phyloP scores from a whole-genome alignment of 2,113 vertebrate species.

The Ailurus styani region DNA sequence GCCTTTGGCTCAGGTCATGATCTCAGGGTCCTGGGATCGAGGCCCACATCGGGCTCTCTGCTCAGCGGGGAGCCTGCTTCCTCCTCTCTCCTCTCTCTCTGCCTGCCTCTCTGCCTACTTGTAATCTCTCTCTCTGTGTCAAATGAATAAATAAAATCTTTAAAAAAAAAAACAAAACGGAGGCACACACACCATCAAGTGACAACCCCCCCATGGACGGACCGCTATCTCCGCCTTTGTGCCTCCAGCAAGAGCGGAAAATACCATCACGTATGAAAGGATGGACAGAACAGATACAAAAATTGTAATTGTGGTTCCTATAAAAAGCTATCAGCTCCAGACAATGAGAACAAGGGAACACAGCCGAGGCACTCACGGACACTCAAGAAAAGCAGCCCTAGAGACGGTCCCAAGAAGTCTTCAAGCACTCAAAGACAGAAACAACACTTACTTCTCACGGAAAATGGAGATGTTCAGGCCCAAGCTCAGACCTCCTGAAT shows the following conservation, averaged over 20 bases:
- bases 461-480: background rate
- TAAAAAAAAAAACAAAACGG: no score
- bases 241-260: background rate
- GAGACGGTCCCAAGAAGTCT: background rate
- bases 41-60: no score
- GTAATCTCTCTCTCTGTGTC: no score
- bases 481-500: background rate
- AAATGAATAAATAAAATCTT: no score
- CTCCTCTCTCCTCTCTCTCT: no score
- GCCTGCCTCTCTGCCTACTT: no score
- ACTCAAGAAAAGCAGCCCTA: background rate
- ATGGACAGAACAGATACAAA: rapidly evolving
- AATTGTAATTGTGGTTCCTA: rapidly evolving
- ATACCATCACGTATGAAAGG: rapidly evolving
- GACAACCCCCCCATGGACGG: rapidly evolving
- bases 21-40: no score
- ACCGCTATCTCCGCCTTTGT: rapidly evolving
- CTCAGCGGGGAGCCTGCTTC: no score
- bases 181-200: no score
- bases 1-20: no score
- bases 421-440: background rate
- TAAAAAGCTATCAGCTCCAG: rapidly evolving
- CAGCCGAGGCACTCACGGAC: rapidly evolving
- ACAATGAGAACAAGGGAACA: no score
- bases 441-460: background rate